A percentile compares a stretch with the other conserved stretches of the same genome.
phyloP scores from a whole-genome alignment of 1,140 invertebrate species.

The Drosophila neocordata region DNA sequence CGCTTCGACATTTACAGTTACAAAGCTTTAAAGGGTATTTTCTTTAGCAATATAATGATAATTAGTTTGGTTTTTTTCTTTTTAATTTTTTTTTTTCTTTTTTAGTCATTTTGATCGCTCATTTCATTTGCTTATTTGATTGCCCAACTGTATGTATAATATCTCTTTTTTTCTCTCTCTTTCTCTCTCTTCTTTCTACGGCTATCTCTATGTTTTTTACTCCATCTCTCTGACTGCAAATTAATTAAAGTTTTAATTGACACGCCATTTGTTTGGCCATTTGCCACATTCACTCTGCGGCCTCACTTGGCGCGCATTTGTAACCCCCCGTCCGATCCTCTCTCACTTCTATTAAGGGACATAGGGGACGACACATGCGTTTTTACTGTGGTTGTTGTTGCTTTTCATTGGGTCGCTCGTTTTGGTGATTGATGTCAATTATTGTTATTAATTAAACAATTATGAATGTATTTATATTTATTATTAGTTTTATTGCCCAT shows the following conservation, averaged over 20 bases:
- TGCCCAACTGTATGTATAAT: slow-evolving; percentile 28
- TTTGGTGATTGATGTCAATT: slow-evolving; percentile 47
- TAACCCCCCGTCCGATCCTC: neutral
- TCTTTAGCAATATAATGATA: neutral
- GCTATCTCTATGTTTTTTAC: slow-evolving; percentile 14
- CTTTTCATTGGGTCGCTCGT: slow-evolving; percentile 8
- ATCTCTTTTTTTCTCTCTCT: neutral
- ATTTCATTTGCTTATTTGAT: slow-evolving; percentile 42
- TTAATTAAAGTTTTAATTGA: slow-evolving; percentile 75
- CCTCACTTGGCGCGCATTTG: neutral
- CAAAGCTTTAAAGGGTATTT: neutral
- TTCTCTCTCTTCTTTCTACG: neutral
- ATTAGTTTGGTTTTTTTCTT: neutral
- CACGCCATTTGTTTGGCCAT: slow-evolving; percentile 49
- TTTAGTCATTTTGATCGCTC: slow-evolving; percentile 16
- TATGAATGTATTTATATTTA: slow-evolving; percentile 29
- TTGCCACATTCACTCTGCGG: slow-evolving; percentile 16
- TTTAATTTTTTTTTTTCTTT: neutral
- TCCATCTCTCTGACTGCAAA: slow-evolving; percentile 31
- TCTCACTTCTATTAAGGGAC: too few relatives aligned
- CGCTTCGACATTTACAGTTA: too few relatives aligned
- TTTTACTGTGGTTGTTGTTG: neutral
- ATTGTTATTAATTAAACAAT: slow-evolving; percentile 54
- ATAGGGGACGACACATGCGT: neutral
- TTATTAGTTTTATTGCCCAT: slow-evolving; percentile 21